phyloP scores from a whole-genome alignment of 2,113 vertebrate genomes.

The Lanius ludovicianus region DNA sequence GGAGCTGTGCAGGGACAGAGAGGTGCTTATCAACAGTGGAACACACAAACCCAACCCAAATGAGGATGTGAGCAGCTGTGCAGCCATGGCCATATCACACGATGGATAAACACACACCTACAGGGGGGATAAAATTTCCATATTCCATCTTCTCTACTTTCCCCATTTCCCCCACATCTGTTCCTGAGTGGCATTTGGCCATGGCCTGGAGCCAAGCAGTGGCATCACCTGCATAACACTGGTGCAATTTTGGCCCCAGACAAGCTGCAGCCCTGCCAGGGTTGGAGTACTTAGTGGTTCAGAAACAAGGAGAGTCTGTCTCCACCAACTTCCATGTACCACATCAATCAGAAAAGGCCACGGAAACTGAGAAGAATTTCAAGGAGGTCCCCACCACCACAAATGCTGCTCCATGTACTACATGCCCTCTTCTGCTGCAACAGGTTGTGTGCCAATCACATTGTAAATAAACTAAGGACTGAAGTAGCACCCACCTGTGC shows the following conservation, averaged over 20 bases:
- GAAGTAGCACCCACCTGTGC: background rate
- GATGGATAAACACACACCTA: background rate
- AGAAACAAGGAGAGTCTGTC: background rate
- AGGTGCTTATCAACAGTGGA: background rate
- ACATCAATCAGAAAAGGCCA: background rate
- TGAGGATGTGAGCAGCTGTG: background rate
- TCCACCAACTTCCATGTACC: background rate
- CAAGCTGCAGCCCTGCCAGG: background rate
- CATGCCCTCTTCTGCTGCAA: background rate
- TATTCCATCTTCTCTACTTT: background rate
- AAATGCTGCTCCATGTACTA: background rate
- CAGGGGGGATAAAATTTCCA: background rate
- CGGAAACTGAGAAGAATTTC: background rate
- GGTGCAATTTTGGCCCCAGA: background rate
- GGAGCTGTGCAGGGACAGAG: background rate
- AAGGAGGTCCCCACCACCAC: background rate
- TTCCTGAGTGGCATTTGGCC: background rate
- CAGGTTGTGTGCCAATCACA: background rate
- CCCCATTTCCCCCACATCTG: rapidly evolving
- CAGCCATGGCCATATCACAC: background rate
- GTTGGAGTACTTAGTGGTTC: background rate
- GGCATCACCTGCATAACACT: background rate
- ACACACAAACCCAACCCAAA: background rate
- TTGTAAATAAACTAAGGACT: background rate
- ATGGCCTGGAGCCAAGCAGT: background rate